Base-by-base conservation (phyloP, 2,113 vertebrate genomes). In the Nannobrachium achirus region DNA sequence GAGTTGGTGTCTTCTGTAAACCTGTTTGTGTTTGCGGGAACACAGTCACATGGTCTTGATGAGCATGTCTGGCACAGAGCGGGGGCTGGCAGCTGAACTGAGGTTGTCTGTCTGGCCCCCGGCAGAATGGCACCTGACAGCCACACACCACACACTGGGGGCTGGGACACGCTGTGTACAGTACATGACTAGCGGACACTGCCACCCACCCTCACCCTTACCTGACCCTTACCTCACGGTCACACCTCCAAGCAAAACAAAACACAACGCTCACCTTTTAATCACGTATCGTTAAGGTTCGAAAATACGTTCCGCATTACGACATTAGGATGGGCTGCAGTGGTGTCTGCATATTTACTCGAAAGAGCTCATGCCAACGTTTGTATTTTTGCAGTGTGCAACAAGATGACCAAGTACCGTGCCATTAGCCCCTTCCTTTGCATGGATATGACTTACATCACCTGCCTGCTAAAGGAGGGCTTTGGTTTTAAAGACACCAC, bases 391-490 rank as follows among this genome's bases (percentile, higher is more conserved):
- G 49, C 83, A 95, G 98, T 98, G 73, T 99, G 98, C 90, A 94
- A 98, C 84, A 95, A 96, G 89, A 93, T 97, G 92, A 95, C 95
- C 73, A 94, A 92, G 79, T 96, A 95, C 78, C 92, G 92, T 4
- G 93, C 94, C 0, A 93, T 94, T 84, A 98, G 93, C 75, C 97
- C 97, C 50, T 98, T 95, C 91, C 93, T 99, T 49, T 99, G 98
- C 89, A 98, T 99, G 97, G 97, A 99, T 84, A 95, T 99, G 86
- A 93, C 94, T 56, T 99, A 98, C 66, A 99, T 99, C 91, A 95
- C 97, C 11, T 96, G 94, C 86, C 92, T 99, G 85, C 81, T 99
- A 80, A 98, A 95, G 81, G 96, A 99, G 56, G 98, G 97, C 13
- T 98, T 99, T 79, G 97, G 97, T 86, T 98, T 99, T 91, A 93